Evolutionary conservation across 2,113 vertebrate species (phyloP).

Genomic region (Aspidoscelis tigris): DNA sequence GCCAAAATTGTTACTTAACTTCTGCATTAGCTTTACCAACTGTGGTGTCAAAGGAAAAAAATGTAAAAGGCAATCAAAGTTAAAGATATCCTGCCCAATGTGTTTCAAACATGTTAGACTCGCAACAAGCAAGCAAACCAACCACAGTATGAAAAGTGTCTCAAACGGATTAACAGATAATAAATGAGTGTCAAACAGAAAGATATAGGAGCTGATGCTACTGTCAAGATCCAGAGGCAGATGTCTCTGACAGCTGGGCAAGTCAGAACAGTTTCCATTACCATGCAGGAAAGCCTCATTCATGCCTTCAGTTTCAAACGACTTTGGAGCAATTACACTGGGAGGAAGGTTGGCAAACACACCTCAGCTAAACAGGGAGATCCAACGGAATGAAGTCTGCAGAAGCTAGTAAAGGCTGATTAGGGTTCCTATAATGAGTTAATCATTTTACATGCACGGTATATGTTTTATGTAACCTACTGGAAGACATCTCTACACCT

Average conservation of each 20-base stretch:
- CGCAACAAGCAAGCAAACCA: background rate
- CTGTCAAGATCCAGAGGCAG: rapidly evolving
- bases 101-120: background rate
- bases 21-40: background rate
- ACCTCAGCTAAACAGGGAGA: background rate
- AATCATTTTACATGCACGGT: constrained; percentile 50
- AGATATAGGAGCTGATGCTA: background rate
- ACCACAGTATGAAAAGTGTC: background rate
- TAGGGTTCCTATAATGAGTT: constrained; percentile 59
- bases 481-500: constrained; percentile 69
- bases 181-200: rapidly evolving
- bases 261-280: background rate
- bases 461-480: constrained; percentile 62
- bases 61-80: background rate
- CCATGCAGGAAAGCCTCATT: background rate
- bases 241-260: constrained; percentile 11
- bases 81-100: too few relatives aligned
- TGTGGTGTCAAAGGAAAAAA: background rate
- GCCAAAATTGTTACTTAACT: background rate
- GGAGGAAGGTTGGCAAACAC: background rate
- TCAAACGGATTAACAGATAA: background rate
- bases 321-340: constrained; percentile 13
- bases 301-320: background rate
- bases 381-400: constrained; percentile 38
- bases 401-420: constrained; percentile 61